phyloP scores from a whole-genome alignment of 37 sponge, comb jelly and placozoan species.

The Halichondria panicea region DNA sequence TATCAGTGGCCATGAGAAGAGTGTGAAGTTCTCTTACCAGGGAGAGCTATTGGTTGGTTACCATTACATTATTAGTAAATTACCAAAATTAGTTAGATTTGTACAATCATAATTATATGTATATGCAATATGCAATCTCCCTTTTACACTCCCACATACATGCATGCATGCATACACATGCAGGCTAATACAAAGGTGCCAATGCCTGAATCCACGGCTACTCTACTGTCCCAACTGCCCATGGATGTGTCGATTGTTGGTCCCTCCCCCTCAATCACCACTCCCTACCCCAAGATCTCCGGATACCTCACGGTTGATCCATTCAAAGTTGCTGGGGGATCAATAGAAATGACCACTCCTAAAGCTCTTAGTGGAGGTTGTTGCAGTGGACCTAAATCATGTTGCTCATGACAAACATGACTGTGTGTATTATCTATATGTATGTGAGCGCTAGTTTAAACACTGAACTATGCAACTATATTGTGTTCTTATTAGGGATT shows the following conservation, averaged over 20 bases:
- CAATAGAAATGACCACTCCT: conserved; percentile 1
- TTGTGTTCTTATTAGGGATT: too few species aligned
- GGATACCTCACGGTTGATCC: conserved; percentile 15
- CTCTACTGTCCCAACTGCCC: background rate
- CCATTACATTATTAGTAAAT: background rate
- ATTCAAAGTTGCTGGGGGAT: conserved; percentile 18
- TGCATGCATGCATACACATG: too few species aligned
- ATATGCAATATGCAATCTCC: too few species aligned
- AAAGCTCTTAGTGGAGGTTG: background rate
- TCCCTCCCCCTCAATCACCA: too few species aligned
- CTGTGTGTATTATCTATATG: background rate
- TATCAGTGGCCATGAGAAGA: conserved; percentile 27
- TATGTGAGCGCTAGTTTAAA: too few species aligned
- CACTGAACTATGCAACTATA: too few species aligned
- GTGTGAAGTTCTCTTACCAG: conserved; percentile 24
- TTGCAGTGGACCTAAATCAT: background rate
- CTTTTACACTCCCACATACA: too few species aligned
- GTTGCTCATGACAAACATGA: background rate
- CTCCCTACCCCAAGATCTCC: background rate
- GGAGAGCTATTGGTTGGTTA: background rate
- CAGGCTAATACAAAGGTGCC: conserved; percentile 13
- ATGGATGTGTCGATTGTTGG: too few species aligned
- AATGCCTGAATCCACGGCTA: conserved; percentile 25
- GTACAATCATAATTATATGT: background rate
- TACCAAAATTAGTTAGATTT: background rate